Base-by-base conservation (phyloP, 2,888 invertebrate genomes). In the Chymomyza amoena region DNA sequence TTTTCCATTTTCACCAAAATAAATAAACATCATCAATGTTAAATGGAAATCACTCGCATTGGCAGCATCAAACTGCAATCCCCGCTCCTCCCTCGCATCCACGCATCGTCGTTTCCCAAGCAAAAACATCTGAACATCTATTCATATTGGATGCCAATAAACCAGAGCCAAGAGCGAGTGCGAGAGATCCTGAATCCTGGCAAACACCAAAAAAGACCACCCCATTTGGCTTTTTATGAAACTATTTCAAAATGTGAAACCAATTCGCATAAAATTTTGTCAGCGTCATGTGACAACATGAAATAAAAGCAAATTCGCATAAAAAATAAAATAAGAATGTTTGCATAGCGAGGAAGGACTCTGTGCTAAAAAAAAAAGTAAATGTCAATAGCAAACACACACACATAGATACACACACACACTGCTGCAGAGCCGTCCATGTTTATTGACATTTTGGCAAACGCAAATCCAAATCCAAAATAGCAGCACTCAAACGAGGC, bases 21-120 rank as follows among this genome's bases (percentile, higher is more conserved):
- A 88, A 87, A 85, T 84, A 88, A 89, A 89, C 87, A 87, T 89
- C 89, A 88, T 89, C 88, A 88, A 85, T 85, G 89, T 89, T 88
- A 88, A 88, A 85, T 89, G 84, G 79, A 85, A 89, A 88, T 85
- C 85, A 85, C 77, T 81, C 84, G 72, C 73, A 79, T 64, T 72
- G 69, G 73, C 77, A 76, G 66, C 6, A 16, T 18, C 54, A n/a
- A 4, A 18, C 54, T 54, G 18, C 54, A 16, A 9, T n/a, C 54
- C 18, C 54, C 20, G 9, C 1, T 51, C 51, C 15, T 15, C 52
- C 52, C 16, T 16, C 9, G 7, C 6, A 13, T n/a, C 20, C 15
- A 18, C 9, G 5, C 6, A 18, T 18, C 18, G 54, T 18, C 18
- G 16, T 16, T 4, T 52, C n/a, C 15, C 15, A 54, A n/a, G 15